Evolutionary conservation across 1,140 invertebrate species (phyloP).

Genomic region (Lepeophtheirus salmonis): DNA sequence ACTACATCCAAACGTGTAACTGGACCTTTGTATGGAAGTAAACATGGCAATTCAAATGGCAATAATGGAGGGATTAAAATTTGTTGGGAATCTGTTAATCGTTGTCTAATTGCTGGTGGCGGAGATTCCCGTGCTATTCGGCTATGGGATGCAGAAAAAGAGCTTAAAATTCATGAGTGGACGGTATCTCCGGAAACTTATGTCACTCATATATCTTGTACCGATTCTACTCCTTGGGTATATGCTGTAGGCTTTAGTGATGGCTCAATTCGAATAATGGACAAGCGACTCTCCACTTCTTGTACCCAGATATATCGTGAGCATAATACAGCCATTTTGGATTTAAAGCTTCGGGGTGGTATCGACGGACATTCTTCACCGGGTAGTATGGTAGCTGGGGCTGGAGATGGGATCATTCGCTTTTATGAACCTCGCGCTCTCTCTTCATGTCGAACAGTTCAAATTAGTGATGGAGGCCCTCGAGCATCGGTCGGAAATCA

Average conservation of each 20-base stretch:
- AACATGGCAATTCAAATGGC: too few relatives aligned
- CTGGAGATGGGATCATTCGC: constrained; percentile 1
- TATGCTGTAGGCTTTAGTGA: constrained; percentile 4
- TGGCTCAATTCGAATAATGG: constrained; percentile 11
- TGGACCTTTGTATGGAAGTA: too few relatives aligned
- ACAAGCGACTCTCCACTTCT: neutral
- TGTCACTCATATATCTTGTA: neutral
- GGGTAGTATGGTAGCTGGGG: neutral
- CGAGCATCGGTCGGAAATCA: neutral
- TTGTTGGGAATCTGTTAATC: neutral
- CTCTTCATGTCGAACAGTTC: neutral
- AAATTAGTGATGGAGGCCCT: neutral
- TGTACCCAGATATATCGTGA: neutral
- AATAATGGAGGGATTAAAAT: neutral
- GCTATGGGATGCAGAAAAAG: constrained; percentile 8
- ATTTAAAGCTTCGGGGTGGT: neutral
- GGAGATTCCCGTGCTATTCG: neutral
- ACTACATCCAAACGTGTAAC: too few relatives aligned
- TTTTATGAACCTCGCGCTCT: constrained; percentile 6
- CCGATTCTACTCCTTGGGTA: neutral
- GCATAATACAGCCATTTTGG: constrained; percentile 3
- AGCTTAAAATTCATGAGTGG: constrained; percentile 8
- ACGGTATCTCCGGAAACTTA: neutral
- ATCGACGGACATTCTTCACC: neutral
- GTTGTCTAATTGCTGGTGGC: neutral